phyloP scores from a whole-genome alignment of 2,888 invertebrate genomes.

The Chromoteleia sp. region DNA sequence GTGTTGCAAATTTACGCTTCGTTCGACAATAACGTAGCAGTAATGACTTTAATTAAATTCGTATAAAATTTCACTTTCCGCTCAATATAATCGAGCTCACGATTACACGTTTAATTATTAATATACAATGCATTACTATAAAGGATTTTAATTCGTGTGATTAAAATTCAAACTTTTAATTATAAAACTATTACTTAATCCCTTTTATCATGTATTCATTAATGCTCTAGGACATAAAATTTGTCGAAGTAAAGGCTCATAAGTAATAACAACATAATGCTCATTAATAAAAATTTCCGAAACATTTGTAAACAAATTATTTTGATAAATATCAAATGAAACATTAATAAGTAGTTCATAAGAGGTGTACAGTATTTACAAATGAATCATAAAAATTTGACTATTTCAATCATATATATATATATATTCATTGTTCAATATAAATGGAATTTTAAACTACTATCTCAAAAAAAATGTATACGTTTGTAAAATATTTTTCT shows the following conservation, averaged over 20 bases:
- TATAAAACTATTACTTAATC: conserved; percentile 7
- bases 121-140: not conserved
- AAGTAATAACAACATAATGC: not conserved
- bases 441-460: no score
- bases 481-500: not conserved
- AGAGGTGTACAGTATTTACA: no score
- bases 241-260: not conserved
- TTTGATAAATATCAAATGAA: no score
- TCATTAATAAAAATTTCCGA: no score
- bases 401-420: not conserved
- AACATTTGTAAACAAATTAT: no score
- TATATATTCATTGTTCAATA: not conserved
- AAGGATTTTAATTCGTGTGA: not conserved
- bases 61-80: not conserved
- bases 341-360: not conserved
- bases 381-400: not conserved
- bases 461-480: not conserved
- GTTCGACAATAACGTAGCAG: not conserved
- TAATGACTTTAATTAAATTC: not conserved
- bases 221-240: not conserved
- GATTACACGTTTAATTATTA: not conserved
- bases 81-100: not conserved
- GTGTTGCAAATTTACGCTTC: not conserved
- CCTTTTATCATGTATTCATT: not conserved
- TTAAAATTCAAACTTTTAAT: conserved; percentile 4